Percentiles rank a stretch among this genome's conserved stretches.
These are phyloP conservation scores for Neoitamus cyanurus DNA, from an alignment of 2,888 invertebrate species.

Conservation along the genomic window DNA sequence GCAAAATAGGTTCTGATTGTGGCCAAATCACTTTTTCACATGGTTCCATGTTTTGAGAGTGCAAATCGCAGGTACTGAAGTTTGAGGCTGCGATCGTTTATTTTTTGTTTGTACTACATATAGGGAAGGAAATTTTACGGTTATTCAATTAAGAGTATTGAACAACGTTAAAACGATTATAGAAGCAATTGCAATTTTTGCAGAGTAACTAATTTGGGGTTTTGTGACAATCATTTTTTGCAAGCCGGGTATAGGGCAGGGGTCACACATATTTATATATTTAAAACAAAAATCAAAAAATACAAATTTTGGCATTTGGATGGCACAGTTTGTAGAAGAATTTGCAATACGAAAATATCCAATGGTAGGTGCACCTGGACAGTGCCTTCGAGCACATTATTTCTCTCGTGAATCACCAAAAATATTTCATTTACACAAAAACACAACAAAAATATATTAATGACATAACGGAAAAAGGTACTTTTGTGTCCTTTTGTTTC, in stretches of 20 bases:
- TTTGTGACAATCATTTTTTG: not conserved
- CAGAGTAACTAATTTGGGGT: not conserved
- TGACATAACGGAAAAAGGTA: not conserved
- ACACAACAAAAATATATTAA: not conserved
- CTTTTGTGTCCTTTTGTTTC: not conserved
- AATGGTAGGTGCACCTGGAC: not conserved
- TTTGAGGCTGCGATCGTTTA: not conserved
- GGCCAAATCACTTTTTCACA: constrained; percentile 70
- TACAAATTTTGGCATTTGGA: not conserved
- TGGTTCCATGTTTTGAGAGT: constrained; percentile 71
- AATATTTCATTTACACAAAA: not conserved
- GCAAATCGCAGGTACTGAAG: not conserved
- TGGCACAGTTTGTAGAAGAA: not conserved
- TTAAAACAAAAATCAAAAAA: not conserved
- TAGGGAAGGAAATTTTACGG: not conserved
- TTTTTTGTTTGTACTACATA: not conserved
- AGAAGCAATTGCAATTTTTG: not conserved
- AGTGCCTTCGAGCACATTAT: not conserved
- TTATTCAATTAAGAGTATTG: not conserved
- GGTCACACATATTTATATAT: not conserved
- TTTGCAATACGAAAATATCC: not conserved
- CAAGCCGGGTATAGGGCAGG: not conserved
- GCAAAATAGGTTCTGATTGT: constrained; percentile 77
- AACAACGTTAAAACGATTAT: not conserved
- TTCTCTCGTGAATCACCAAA: not conserved